Conservation (phyloP, 2,113 vertebrate species). For the Scomber colias region DNA sequence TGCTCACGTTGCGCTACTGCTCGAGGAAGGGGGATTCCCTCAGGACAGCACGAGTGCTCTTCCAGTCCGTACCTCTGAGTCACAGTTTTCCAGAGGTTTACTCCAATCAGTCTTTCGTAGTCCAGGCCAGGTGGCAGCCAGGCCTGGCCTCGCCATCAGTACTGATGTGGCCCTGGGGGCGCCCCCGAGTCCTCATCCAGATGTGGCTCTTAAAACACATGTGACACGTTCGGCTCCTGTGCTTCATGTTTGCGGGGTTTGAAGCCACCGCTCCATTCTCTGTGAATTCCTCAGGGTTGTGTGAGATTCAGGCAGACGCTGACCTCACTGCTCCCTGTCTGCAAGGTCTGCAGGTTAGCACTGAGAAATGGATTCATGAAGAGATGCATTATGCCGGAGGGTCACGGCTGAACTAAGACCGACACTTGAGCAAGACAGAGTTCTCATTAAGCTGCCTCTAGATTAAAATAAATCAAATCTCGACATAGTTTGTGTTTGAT, state of each 20-base stretch:
- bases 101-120: slow-evolving; percentile 17
- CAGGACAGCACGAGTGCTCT: slow-evolving; percentile 10
- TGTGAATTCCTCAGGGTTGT: slow-evolving; percentile 63
- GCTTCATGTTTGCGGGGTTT: slow-evolving; percentile 29
- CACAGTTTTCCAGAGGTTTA: slow-evolving; percentile 48
- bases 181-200: background rate
- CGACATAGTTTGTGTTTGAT: too few relatives aligned
- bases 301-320: slow-evolving; percentile 51
- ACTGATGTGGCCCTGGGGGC: slow-evolving; percentile 24
- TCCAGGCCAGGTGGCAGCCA: slow-evolving; percentile 54
- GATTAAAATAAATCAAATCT: background rate
- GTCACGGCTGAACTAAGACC: background rate
- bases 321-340: slow-evolving; percentile 41
- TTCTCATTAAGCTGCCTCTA: background rate
- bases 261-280: background rate
- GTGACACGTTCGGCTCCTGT: slow-evolving; percentile 12
- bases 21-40: slow-evolving; percentile 58
- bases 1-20: background rate
- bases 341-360: slow-evolving; percentile 37
- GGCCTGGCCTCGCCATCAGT: slow-evolving; percentile 12
- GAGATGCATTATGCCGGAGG: background rate
- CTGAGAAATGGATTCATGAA: slow-evolving; percentile 5
- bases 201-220: slow-evolving; percentile 28
- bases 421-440: background rate
- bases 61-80: slow-evolving; percentile 41